Evolutionary conservation across 2,113 vertebrate genomes (phyloP).

Genomic region (Lepidothrix coronata): DNA sequence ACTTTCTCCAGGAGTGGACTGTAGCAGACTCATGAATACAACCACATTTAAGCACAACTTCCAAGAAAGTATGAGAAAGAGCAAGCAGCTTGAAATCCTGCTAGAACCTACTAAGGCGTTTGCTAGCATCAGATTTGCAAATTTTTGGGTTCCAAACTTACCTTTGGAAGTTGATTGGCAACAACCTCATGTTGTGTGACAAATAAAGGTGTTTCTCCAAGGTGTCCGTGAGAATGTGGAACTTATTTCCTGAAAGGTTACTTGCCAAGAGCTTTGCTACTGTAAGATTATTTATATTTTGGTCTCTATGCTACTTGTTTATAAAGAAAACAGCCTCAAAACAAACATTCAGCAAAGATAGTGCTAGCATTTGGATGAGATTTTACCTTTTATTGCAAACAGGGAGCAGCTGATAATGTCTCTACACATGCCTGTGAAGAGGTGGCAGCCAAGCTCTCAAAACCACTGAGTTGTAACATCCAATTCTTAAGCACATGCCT

Average conservation of each 20-base stretch:
- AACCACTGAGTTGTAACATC: neutral
- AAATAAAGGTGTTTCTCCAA: neutral
- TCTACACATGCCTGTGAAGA: neutral
- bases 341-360: neutral
- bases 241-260: neutral
- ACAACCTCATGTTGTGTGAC: rapidly evolving
- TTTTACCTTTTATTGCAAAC: neutral
- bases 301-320: neutral
- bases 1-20: neutral
- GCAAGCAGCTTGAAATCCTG: neutral
- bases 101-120: neutral
- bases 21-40: neutral
- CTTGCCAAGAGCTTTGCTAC: neutral
- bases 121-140: neutral
- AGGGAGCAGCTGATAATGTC: neutral
- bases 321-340: neutral
- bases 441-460: neutral
- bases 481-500: too few relatives aligned
- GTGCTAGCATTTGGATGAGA: neutral
- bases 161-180: neutral
- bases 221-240: neutral
- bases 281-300: neutral
- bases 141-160: neutral
- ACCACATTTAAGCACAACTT: neutral
- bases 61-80: neutral